Base-by-base conservation (phyloP, 2,888 invertebrate genomes). In the Anthophora plumipes region DNA sequence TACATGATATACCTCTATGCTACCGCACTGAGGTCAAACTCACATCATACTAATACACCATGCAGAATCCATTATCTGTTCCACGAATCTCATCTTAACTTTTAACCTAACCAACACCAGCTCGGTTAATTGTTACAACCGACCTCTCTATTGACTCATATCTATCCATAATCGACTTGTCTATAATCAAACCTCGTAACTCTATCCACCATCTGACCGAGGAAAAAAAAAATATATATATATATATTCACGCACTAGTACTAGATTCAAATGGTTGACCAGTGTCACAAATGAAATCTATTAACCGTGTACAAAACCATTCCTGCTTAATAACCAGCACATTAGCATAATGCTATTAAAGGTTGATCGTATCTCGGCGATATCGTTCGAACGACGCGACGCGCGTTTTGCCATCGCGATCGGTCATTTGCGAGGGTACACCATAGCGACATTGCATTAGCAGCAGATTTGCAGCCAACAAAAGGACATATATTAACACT, bases 401-500 rank as follows among this genome's bases (percentile, higher is more conserved):
- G 17, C 14, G 5, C 25, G 43, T 77, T 52, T 59, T 46, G 17
- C 14, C 52, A 22, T 76, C 39, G 63, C 52, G 50, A 6, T 37
- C 54, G 48, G 61, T 63, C 50, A 63, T 8, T 50, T 11, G 20
- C 7, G 31, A 63, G 31, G n/a, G 25, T 17, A 31, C 39, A 50
- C 1, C 31, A 7, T 54, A 52, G 31, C 22, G 50, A 37, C n/a
- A 20, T 25, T 52, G 12, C 59, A 61, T 77, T 77, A 70, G 39
- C 59, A 7, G 22, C 63, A 59, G 76, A 64, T 76, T 76, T 69
- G 76, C 69, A 39, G 52, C 39, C 57, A 77, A 64, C 69, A 73
- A 84, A 77, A 72, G 61, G 66, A 68, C 78, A 59, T 80, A 78
- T 55, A 78, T 80, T 69, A 78, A 66, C 69, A 20, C 66, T 55